A percentile compares a stretch with the other conserved stretches of the same genome.
These are phyloP conservation scores for Panzeria rudis DNA, from an alignment of 2,888 invertebrate species.

Conservation along the genomic window DNA sequence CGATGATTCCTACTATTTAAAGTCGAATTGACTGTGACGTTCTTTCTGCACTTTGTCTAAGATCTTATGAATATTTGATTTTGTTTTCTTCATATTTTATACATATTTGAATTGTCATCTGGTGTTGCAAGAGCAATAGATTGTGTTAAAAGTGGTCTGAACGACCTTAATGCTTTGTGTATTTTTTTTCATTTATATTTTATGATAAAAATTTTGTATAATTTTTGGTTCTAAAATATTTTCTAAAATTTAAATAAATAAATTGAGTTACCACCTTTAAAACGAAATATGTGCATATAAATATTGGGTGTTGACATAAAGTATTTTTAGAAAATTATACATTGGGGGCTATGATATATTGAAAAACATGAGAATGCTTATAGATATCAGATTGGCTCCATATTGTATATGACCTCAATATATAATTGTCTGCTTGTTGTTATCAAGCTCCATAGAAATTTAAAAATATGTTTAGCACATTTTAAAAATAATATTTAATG, in stretches of 20 bases:
- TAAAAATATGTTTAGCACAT: no score
- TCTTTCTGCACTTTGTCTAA: conserved; percentile 23
- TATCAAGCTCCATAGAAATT: no score
- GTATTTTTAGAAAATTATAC: conserved; percentile 57
- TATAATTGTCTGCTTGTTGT: neutral
- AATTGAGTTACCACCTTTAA: conserved; percentile 82
- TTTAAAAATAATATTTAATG: no score
- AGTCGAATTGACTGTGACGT: conserved; percentile 7
- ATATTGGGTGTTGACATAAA: conserved; percentile 65
- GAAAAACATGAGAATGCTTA: neutral
- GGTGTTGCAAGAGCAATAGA: conserved; percentile 38
- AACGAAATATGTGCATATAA: conserved; percentile 53
- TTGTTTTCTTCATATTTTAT: conserved; percentile 45
- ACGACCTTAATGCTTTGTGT: conserved; percentile 9
- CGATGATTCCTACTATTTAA: conserved; percentile 29
- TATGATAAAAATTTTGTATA: conserved; percentile 23
- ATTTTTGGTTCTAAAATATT: conserved; percentile 24
- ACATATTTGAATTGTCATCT: conserved; percentile 59
- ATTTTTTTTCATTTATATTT: conserved; percentile 10
- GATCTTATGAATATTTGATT: conserved; percentile 68
- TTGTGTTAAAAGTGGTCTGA: conserved; percentile 48
- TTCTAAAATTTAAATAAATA: conserved; percentile 81
- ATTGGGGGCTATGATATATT: conserved; percentile 28
- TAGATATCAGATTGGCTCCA: conserved; percentile 28
- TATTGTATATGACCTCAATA: conserved; percentile 31